Conservation (phyloP, 2,113 vertebrate species). For the Melanostigma gelatinosum region DNA sequence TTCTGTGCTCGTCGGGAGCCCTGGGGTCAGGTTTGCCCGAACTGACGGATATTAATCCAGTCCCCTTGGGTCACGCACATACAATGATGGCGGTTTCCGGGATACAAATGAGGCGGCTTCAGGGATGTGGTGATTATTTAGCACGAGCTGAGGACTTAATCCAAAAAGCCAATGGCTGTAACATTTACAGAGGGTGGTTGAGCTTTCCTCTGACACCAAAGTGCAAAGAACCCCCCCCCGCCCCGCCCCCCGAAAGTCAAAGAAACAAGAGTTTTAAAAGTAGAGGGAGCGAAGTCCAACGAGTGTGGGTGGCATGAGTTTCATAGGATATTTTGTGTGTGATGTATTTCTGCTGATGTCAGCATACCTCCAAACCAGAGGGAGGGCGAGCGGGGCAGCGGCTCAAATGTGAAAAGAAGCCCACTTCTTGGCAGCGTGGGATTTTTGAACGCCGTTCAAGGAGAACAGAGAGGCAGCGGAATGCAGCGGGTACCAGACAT, state of each 20-base stretch:
- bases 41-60: constrained; percentile 71
- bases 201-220: constrained; percentile 41
- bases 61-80: constrained; percentile 1
- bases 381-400: constrained; percentile 31
- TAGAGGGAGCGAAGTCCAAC: constrained; percentile 38
- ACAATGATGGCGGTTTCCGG: constrained; percentile 29
- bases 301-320: constrained; percentile 48
- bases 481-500: constrained; percentile 39
- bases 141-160: constrained; percentile 27
- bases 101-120: constrained; percentile 39
- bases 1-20: neutral
- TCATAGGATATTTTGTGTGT: constrained; percentile 58
- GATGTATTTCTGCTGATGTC: constrained; percentile 75
- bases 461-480: constrained; percentile 56
- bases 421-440: constrained; percentile 38
- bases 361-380: constrained; percentile 63
- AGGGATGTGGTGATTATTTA: constrained; percentile 27
- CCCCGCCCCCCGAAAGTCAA: constrained; percentile 31
- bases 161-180: constrained; percentile 22
- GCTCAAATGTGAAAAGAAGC: constrained; percentile 55
- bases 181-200: constrained; percentile 51
- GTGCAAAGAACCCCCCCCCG: constrained; percentile 46
- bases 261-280: constrained; percentile 47
- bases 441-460: constrained; percentile 59
- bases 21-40: constrained; percentile 52